Evolutionary conservation across 2,888 invertebrate genomes (phyloP).

Genomic region (Bimastos eiseni): DNA sequence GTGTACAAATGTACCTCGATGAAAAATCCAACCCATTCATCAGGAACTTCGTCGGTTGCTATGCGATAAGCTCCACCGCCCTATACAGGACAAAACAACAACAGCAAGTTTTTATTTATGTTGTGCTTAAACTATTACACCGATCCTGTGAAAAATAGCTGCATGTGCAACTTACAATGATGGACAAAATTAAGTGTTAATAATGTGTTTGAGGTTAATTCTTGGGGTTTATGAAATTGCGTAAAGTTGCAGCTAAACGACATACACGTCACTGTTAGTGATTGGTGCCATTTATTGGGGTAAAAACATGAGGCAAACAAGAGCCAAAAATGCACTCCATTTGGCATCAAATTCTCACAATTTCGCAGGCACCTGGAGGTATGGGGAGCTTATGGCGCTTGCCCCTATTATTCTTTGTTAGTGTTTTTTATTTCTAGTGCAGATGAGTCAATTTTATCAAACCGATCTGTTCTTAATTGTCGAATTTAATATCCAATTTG

Average conservation of each 20-base stretch:
- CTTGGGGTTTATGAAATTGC: no score
- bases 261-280: no score
- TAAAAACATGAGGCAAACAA: no score
- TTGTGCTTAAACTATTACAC: no score
- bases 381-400: no score
- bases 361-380: no score
- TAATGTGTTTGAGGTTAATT: neutral
- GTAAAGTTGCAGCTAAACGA: no score
- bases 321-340: no score
- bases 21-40: slow-evolving; percentile 29
- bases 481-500: neutral
- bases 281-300: no score
- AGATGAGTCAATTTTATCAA: neutral
- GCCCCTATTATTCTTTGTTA: neutral
- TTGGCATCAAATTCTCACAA: no score
- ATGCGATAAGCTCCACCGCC: neutral
- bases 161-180: neutral
- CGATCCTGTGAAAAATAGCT: neutral
- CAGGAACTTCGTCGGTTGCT: neutral
- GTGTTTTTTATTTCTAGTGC: neutral
- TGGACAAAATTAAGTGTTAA: neutral
- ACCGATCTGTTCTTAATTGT: neutral
- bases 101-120: neutral
- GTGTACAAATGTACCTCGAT: slow-evolving; percentile 25
- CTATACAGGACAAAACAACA: neutral